A percentile compares a stretch with the other conserved stretches of the same genome.
Conservation (phyloP, 2,888 invertebrate species). For the Augochlorella aurata region DNA sequence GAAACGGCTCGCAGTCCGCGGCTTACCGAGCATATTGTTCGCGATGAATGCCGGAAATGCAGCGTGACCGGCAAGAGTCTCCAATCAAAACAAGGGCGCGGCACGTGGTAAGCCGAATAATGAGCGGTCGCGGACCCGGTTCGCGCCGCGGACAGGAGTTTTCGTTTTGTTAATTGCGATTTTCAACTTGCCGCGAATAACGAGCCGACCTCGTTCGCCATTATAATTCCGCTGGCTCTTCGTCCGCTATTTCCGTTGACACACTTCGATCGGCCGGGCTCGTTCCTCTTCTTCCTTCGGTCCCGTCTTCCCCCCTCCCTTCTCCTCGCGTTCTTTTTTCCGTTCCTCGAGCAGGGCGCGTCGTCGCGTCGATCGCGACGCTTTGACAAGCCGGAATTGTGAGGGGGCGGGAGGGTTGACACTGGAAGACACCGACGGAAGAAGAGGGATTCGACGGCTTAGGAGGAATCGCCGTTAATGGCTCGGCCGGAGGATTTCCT, state of each 20-base stretch:
- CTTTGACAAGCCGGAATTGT: slow-evolving; percentile 55
- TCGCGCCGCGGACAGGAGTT: neutral
- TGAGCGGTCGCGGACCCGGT: neutral
- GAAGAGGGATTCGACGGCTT: slow-evolving; percentile 69
- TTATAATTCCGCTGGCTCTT: neutral
- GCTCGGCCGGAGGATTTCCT: slow-evolving; percentile 74
- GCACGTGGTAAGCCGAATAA: neutral
- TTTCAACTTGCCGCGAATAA: neutral
- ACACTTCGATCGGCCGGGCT: neutral
- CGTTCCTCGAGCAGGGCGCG: neutral
- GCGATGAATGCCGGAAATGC: neutral
- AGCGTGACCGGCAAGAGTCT: neutral
- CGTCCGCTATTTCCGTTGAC: slow-evolving; percentile 7
- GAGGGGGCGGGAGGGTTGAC: slow-evolving; percentile 52
- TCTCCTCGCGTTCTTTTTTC: neutral
- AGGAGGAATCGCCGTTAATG: slow-evolving; percentile 76
- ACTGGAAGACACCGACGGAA: slow-evolving; percentile 49
- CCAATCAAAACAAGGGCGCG: neutral
- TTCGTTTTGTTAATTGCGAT: neutral
- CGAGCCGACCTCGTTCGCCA: neutral
- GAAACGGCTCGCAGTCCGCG: neutral
- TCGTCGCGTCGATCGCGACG: slow-evolving; percentile 34
- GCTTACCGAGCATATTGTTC: neutral
- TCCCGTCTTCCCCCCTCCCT: neutral
- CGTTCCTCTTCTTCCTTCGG: neutral